These are phyloP conservation scores for Phalacrocorax pelagicus DNA, from an alignment of 2,113 vertebrate genomes.

Conservation along the genomic window DNA sequence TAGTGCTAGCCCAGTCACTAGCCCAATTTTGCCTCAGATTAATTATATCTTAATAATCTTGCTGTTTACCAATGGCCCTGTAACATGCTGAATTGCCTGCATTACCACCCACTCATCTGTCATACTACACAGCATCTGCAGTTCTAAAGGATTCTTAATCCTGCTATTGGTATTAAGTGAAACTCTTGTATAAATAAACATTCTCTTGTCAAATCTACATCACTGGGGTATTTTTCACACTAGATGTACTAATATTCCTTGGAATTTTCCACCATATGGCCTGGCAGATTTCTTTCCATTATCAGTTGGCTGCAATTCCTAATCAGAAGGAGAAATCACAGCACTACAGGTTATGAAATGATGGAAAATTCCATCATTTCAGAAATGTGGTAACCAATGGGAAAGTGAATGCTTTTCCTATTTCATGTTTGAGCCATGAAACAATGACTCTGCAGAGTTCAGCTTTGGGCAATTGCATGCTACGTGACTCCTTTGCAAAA, in stretches of 20 bases:
- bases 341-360: slow-evolving; percentile 26
- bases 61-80: not conserved
- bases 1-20: not conserved
- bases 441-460: not conserved
- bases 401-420: not conserved
- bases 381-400: not conserved
- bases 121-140: not conserved
- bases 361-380: slow-evolving; percentile 58
- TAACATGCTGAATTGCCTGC: not conserved
- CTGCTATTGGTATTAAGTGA: not conserved
- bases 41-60: not conserved
- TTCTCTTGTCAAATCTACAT: not conserved
- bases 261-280: slow-evolving; percentile 68
- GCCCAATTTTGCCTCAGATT: not conserved
- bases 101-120: not conserved
- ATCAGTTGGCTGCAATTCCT: slow-evolving; percentile 44
- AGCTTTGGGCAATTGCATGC: not conserved
- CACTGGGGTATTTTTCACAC: not conserved
- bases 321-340: slow-evolving; percentile 51
- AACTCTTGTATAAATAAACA: not conserved
- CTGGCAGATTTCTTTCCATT: slow-evolving; percentile 49
- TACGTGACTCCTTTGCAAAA: not conserved
- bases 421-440: not conserved
- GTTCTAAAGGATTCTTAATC: not conserved
- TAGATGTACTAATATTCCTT: not conserved